Evolutionary conservation across 1,140 invertebrate species (phyloP).

Genomic region (Euschistus heros): DNA sequence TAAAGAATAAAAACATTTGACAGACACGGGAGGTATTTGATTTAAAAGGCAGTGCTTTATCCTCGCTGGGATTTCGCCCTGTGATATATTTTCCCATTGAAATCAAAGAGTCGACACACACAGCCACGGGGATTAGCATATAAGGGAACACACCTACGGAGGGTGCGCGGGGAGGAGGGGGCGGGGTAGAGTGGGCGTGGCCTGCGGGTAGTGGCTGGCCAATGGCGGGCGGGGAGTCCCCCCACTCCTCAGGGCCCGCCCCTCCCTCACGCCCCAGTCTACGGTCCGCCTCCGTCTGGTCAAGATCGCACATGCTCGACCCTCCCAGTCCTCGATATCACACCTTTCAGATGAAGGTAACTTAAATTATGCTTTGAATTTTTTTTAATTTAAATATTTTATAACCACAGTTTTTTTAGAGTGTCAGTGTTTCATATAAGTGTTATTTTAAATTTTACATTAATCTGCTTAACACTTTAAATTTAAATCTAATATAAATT

Average conservation of each 20-base stretch:
- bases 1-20: too few relatives aligned
- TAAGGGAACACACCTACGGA: neutral
- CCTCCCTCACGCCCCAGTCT: neutral
- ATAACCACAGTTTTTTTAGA: too few relatives aligned
- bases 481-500: too few relatives aligned
- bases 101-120: neutral
- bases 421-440: too few relatives aligned
- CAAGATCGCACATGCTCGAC: slow-evolving; percentile 4
- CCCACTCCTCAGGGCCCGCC: neutral
- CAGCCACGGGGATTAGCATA: neutral
- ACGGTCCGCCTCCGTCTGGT: neutral
- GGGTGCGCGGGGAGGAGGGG: neutral
- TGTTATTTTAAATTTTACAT: too few relatives aligned
- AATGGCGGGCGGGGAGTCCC: neutral
- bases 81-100: slow-evolving; percentile 6
- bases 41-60: too few relatives aligned
- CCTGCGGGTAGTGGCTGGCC: neutral
- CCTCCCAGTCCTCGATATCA: slow-evolving; percentile 3
- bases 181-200: neutral
- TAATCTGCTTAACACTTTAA: too few relatives aligned
- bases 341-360: slow-evolving; percentile 13
- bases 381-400: too few relatives aligned
- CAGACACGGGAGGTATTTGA: too few relatives aligned
- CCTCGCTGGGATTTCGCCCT: neutral
- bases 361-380: too few relatives aligned